phyloP scores from a whole-genome alignment of 2,797 vertebrate species.

The Spea hammondii region DNA sequence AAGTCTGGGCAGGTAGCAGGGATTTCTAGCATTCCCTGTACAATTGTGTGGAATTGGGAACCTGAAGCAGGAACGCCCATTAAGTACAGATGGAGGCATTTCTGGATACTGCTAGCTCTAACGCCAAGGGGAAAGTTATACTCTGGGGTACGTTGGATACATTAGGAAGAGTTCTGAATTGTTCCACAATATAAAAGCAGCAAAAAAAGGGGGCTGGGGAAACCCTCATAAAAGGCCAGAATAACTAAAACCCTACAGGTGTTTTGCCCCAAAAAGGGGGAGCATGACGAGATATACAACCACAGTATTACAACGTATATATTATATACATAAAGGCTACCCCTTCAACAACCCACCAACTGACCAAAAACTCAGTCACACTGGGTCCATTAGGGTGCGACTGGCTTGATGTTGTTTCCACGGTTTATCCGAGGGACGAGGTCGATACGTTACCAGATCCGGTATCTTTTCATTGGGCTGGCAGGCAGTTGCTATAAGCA shows the following conservation, averaged over 20 bases:
- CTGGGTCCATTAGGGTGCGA: not conserved
- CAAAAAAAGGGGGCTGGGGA: not conserved
- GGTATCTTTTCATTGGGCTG: not conserved
- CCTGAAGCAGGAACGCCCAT: too few species aligned
- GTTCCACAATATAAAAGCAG: conserved; percentile 7
- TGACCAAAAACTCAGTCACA: not conserved
- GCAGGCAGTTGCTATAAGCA: not conserved
- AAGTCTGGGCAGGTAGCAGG: too few species aligned
- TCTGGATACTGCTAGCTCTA: too few species aligned
- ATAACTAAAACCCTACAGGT: conserved; percentile 11
- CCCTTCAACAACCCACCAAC: not conserved
- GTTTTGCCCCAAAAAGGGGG: conserved; percentile 23
- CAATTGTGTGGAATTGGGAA: too few species aligned
- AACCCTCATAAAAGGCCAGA: not conserved
- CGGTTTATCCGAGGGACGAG: not conserved
- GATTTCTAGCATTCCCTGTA: too few species aligned
- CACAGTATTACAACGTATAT: conserved; percentile 51
- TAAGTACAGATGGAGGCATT: too few species aligned
- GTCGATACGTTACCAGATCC: not conserved
- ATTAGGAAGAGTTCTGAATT: too few species aligned
- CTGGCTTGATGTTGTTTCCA: not conserved
- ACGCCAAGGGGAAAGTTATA: too few species aligned
- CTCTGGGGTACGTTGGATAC: too few species aligned
- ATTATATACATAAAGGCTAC: conserved; percentile 48
- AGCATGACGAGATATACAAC: conserved; percentile 47